phyloP scores from a whole-genome alignment of 2,113 vertebrate genomes.

The Herpetotheres cachinnans region DNA sequence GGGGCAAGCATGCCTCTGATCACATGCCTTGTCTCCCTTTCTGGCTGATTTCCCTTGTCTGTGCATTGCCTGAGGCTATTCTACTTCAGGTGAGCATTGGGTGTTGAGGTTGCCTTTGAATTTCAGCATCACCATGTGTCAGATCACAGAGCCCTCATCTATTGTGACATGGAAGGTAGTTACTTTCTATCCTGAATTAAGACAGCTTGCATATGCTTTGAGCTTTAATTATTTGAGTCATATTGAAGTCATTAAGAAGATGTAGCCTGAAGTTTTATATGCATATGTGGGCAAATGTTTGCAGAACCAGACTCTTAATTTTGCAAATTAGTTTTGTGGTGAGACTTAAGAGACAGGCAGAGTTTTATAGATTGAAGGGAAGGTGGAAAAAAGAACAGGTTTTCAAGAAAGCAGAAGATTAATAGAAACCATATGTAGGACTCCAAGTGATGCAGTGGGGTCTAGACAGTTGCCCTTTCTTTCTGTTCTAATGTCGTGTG shows the following conservation, averaged over 20 bases:
- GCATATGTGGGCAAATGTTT: background rate
- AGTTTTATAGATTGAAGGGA: background rate
- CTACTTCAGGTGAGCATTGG: background rate
- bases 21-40: background rate
- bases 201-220: background rate
- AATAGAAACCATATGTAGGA: background rate
- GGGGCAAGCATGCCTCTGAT: background rate
- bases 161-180: background rate
- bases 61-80: background rate
- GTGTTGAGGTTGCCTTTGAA: background rate
- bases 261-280: background rate
- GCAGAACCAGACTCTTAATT: background rate
- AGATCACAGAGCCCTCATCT: background rate
- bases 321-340: background rate
- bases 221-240: conserved; percentile 11
- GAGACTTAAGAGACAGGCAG: background rate
- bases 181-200: background rate
- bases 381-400: background rate
- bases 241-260: background rate
- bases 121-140: background rate
- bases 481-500: background rate
- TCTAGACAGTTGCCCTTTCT: conserved; percentile 26
- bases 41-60: background rate
- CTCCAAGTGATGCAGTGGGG: background rate
- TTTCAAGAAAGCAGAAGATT: background rate